These are phyloP conservation scores for Campylomormyrus tamandua DNA, from an alignment of 2,113 vertebrate species.

Conservation along the genomic window DNA sequence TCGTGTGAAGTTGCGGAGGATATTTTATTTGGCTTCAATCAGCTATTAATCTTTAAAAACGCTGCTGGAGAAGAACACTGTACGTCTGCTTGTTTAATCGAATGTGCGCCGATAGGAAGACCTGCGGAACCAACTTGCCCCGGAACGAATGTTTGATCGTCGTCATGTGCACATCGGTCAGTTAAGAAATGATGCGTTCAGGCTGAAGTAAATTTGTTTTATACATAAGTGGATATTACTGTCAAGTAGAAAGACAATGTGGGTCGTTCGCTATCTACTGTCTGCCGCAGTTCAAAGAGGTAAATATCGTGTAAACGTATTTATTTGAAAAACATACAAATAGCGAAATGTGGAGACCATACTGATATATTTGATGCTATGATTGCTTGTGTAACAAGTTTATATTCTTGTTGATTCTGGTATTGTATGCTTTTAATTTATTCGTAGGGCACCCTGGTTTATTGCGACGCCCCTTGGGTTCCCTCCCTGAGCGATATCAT, in stretches of 20 bases:
- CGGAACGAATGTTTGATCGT: slow-evolving; percentile 35
- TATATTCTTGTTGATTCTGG: background rate
- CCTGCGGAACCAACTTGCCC: background rate
- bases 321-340: background rate
- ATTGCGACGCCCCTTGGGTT: slow-evolving; percentile 34
- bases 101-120: background rate
- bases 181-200: slow-evolving; percentile 28
- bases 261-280: slow-evolving; percentile 43
- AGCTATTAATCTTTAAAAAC: background rate
- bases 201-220: slow-evolving; percentile 7
- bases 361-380: background rate
- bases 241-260: slow-evolving; percentile 38
- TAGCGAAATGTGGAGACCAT: background rate
- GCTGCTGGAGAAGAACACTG: background rate
- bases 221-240: slow-evolving; percentile 2
- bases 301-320: slow-evolving; percentile 19
- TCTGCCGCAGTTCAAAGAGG: slow-evolving; percentile 43
- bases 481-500: slow-evolving; percentile 36
- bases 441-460: slow-evolving; percentile 36
- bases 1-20: background rate
- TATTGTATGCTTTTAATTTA: background rate
- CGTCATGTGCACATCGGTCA: slow-evolving; percentile 13
- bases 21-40: background rate
- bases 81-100: background rate
- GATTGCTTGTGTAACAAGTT: background rate